A percentile compares a stretch with the other conserved stretches of the same genome.
phyloP scores from a whole-genome alignment of 2,113 vertebrate species.

The Gavialis gangeticus region DNA sequence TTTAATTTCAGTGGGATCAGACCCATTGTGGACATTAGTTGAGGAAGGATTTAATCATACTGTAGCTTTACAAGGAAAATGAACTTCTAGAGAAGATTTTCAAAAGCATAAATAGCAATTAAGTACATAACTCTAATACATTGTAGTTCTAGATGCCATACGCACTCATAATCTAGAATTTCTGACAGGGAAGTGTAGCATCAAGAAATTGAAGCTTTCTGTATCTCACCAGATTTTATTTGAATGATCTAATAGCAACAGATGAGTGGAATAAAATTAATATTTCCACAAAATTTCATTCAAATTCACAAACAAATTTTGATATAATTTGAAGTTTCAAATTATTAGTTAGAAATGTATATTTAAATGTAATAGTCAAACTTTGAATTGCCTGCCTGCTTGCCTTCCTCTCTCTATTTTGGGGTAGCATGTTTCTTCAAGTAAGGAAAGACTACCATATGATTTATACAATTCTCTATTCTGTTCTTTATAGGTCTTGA shows the following conservation, averaged over 20 bases:
- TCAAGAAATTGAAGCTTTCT: background rate
- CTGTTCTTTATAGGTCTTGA: background rate
- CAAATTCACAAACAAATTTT: background rate
- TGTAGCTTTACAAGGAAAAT: background rate
- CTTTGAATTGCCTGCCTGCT: background rate
- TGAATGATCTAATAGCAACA: background rate
- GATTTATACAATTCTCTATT: background rate
- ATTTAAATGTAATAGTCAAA: background rate
- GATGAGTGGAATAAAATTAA: background rate
- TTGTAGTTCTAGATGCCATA: background rate
- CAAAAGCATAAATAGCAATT: background rate
- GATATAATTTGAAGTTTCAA: background rate
- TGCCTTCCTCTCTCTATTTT: too few species aligned
- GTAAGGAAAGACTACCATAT: background rate
- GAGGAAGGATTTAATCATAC: background rate
- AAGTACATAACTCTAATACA: background rate
- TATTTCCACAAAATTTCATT: background rate
- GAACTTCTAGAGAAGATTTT: background rate
- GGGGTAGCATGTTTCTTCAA: background rate
- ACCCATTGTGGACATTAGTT: background rate
- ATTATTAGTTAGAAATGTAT: background rate
- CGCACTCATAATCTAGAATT: background rate
- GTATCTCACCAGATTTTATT: background rate
- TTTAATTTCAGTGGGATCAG: background rate
- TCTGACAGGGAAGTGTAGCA: background rate